Evolutionary conservation across 2,888 invertebrate species (phyloP).

Genomic region (Acrobasis suavella): DNA sequence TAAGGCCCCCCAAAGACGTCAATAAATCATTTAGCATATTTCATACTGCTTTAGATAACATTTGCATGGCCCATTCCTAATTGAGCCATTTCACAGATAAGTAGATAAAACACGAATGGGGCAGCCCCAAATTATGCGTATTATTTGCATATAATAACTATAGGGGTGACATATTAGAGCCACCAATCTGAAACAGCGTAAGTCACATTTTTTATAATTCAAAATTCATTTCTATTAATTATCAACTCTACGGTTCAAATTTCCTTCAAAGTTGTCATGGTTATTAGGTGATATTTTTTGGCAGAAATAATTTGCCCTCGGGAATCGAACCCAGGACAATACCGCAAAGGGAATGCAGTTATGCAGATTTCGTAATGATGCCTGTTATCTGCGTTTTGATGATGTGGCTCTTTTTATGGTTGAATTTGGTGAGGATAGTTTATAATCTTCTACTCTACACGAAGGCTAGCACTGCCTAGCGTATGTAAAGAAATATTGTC

Average conservation of each 20-base stretch:
- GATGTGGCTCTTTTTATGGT: constrained; percentile 40
- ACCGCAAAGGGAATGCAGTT: constrained; percentile 65
- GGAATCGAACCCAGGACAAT: constrained; percentile 61
- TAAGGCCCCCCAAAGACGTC: constrained; percentile 21
- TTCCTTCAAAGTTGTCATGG: constrained; percentile 20
- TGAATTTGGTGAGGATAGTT: not conserved
- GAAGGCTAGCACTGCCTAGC: no score
- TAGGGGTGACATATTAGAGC: constrained; percentile 61
- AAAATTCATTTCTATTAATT: constrained; percentile 28
- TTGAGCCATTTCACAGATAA: constrained; percentile 82
- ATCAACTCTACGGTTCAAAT: constrained; percentile 18
- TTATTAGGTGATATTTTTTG: constrained; percentile 27
- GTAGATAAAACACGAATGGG: constrained; percentile 79
- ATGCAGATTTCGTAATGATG: constrained; percentile 73
- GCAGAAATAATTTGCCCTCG: constrained; percentile 41
- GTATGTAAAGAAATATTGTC: no score
- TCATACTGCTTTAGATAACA: constrained; percentile 58
- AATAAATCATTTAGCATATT: constrained; percentile 79
- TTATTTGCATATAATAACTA: constrained; percentile 81
- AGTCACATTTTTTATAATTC: constrained; percentile 10
- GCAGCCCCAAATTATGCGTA: constrained; percentile 75
- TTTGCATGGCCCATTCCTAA: constrained; percentile 61
- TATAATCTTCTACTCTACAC: not conserved
- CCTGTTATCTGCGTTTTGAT: constrained; percentile 54
- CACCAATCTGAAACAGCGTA: constrained; percentile 33